These are phyloP conservation scores for Haplochromis vanheusdeni DNA, from an alignment of 2,113 vertebrate genomes.

Conservation along the genomic window DNA sequence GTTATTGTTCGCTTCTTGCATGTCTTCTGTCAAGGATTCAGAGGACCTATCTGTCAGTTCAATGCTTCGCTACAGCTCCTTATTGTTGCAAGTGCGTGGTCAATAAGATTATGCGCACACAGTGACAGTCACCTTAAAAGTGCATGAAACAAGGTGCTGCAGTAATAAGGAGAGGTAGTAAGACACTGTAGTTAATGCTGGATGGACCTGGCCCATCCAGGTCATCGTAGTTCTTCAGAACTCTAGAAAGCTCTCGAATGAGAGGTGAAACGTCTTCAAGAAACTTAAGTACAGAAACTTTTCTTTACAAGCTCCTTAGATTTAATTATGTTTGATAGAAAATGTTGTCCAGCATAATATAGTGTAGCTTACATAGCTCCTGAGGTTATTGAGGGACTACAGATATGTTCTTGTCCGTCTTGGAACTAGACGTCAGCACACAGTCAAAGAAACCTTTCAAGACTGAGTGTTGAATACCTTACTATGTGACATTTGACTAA, in stretches of 20 bases:
- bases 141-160: background rate
- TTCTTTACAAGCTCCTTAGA: background rate
- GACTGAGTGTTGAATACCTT: background rate
- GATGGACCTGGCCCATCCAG: background rate
- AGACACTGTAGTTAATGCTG: background rate
- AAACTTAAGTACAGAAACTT: background rate
- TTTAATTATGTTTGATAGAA: background rate
- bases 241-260: accelerated
- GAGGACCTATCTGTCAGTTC: background rate
- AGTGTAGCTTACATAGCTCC: background rate
- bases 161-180: background rate
- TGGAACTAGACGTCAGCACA: accelerated
- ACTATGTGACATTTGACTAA: background rate
- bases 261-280: background rate
- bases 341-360: background rate
- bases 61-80: background rate
- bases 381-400: background rate
- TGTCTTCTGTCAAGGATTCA: background rate
- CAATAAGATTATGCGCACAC: accelerated
- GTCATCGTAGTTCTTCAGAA: accelerated
- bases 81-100: background rate
- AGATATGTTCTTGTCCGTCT: accelerated
- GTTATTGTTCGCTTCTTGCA: accelerated
- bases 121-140: accelerated
- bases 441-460: background rate